phyloP scores from a whole-genome alignment of 2,888 invertebrate species.

The Pachycephus smyrnensis region DNA sequence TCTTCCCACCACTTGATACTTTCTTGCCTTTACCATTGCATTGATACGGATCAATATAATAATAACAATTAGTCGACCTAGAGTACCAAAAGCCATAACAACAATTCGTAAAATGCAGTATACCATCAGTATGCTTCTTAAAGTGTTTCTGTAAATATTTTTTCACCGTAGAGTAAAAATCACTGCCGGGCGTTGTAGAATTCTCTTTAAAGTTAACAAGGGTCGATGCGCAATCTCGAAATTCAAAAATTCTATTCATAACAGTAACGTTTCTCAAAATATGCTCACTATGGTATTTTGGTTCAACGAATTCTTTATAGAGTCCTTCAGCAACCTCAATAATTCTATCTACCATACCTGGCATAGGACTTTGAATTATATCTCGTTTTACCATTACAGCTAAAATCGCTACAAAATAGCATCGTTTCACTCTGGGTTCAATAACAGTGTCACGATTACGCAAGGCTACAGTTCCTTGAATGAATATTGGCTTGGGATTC shows the following conservation, averaged over 20 bases:
- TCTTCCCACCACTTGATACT: slow-evolving; percentile 36
- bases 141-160: slow-evolving; percentile 49
- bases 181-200: slow-evolving; percentile 32
- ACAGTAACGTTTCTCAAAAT: slow-evolving; percentile 54
- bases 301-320: slow-evolving; percentile 49
- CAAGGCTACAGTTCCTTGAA: slow-evolving; percentile 49
- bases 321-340: slow-evolving; percentile 52
- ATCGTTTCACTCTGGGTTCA: slow-evolving; percentile 56
- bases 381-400: slow-evolving; percentile 57
- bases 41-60: slow-evolving; percentile 60
- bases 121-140: slow-evolving; percentile 44
- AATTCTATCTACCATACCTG: slow-evolving; percentile 55
- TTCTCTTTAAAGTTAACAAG: slow-evolving; percentile 40
- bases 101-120: slow-evolving; percentile 61
- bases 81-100: slow-evolving; percentile 64
- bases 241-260: slow-evolving; percentile 58
- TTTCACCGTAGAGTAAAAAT: slow-evolving; percentile 39
- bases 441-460: slow-evolving; percentile 43
- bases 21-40: slow-evolving; percentile 49
- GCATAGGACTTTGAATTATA: slow-evolving; percentile 53
- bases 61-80: slow-evolving; percentile 49
- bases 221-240: slow-evolving; percentile 50
- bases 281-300: slow-evolving; percentile 53
- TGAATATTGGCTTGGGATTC: slow-evolving; percentile 47
- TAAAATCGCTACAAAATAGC: slow-evolving; percentile 59